Evolutionary conservation across 2,888 invertebrate species (phyloP).

Genomic region (Petrolisthes cinctipes): DNA sequence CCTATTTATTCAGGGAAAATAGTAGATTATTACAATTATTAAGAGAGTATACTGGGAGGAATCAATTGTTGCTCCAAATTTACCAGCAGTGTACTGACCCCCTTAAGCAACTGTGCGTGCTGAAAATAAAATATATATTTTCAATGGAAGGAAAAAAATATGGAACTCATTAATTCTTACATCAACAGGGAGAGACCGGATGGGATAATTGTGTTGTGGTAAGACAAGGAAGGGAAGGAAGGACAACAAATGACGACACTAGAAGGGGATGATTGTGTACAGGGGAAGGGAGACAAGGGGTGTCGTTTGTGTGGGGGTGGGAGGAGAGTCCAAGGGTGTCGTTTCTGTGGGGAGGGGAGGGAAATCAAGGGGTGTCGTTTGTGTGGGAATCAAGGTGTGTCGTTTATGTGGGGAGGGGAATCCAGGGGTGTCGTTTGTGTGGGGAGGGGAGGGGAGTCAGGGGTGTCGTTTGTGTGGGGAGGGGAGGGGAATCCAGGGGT

Average conservation of each 20-base stretch:
- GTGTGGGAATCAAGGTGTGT: background rate
- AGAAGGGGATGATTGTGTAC: background rate
- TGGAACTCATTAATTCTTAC: background rate
- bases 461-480: background rate
- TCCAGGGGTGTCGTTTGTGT: background rate
- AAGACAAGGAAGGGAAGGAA: background rate
- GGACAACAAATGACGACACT: background rate
- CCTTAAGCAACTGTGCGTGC: no score
- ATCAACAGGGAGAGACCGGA: background rate
- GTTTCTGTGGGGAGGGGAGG: no score
- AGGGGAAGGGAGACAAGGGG: background rate
- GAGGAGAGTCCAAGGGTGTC: no score
- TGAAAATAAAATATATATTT: background rate
- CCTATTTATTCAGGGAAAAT: no score
- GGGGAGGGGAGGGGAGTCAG: background rate
- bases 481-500: no score
- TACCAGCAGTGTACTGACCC: no score
- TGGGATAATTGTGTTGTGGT: background rate
- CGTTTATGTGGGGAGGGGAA: no score
- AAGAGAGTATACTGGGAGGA: no score
- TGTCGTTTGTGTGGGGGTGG: background rate
- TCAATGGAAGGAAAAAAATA: background rate
- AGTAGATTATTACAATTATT: no score
- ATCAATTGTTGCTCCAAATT: no score
- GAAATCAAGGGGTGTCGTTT: no score